Evolutionary conservation across 2,113 vertebrate genomes (phyloP).

Genomic region (Peromyscus polionotus): DNA sequence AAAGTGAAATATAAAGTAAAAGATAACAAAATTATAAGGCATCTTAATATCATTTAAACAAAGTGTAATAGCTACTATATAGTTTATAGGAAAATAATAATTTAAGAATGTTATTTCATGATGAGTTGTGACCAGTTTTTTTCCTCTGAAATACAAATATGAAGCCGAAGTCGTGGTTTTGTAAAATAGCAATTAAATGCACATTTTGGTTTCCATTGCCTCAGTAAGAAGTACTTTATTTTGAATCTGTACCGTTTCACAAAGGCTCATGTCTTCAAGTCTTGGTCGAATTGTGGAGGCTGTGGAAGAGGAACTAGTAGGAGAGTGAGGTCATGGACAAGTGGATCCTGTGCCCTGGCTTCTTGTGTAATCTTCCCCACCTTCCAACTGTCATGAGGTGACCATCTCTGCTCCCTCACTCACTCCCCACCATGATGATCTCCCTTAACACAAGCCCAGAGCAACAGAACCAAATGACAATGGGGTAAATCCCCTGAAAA

Average conservation of each 20-base stretch:
- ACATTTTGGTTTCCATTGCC: not conserved
- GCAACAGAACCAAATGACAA: not conserved
- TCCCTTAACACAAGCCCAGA: not conserved
- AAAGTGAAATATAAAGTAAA: not conserved
- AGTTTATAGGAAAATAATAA: not conserved
- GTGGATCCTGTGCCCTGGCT: not conserved
- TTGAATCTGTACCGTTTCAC: not conserved
- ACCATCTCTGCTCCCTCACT: not conserved
- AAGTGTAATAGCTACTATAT: not conserved
- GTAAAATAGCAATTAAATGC: not conserved
- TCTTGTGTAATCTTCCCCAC: not conserved
- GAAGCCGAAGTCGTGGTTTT: not conserved
- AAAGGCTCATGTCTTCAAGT: not conserved
- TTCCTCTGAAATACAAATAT: not conserved
- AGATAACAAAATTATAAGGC: not conserved
- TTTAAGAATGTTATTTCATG: not conserved
- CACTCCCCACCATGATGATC: not conserved
- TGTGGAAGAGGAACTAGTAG: not conserved
- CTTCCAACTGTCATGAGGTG: not conserved
- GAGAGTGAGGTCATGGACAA: not conserved
- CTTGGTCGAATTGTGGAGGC: not conserved
- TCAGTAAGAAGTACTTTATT: not conserved
- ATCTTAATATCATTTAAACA: conserved; percentile 37
- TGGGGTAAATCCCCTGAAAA: not conserved
- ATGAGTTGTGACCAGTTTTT: not conserved